These are phyloP conservation scores for Condylostylus longicornis DNA, from an alignment of 1,140 invertebrate species.

Conservation along the genomic window DNA sequence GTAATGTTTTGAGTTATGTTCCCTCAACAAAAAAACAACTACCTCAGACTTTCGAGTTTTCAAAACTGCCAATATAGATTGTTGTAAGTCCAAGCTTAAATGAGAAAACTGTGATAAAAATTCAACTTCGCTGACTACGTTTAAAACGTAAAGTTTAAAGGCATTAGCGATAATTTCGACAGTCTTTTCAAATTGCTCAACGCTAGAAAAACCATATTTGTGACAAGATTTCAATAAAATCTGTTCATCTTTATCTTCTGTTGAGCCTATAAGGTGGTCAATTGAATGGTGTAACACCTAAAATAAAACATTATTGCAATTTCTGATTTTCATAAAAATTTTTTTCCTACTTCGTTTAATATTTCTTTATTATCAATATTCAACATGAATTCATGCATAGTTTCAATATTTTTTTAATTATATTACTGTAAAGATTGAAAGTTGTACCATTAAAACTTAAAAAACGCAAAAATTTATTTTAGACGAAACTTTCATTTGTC, in stretches of 20 bases:
- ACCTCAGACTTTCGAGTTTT: slow-evolving; percentile 1
- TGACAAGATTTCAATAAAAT: slow-evolving; percentile 1
- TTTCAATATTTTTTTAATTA: background rate
- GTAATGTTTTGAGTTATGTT: slow-evolving; percentile 4
- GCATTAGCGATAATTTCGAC: slow-evolving; percentile 4
- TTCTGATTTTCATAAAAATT: background rate
- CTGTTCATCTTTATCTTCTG: background rate
- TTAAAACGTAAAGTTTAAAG: background rate
- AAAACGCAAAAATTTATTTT: no score
- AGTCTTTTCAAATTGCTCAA: slow-evolving; percentile 3
- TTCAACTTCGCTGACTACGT: slow-evolving; percentile 2
- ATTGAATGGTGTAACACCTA: slow-evolving; percentile 5
- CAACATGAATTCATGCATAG: slow-evolving; percentile 5
- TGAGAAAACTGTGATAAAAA: slow-evolving; percentile 4
- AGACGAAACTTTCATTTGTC: no score
- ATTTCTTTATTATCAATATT: slow-evolving; percentile 7
- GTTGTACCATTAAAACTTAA: no score
- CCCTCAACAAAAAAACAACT: slow-evolving; percentile 1
- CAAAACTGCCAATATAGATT: slow-evolving; percentile 5
- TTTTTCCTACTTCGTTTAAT: slow-evolving; percentile 4
- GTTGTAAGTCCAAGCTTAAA: slow-evolving; percentile 3
- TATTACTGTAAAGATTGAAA: no score
- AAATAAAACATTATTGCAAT: background rate
- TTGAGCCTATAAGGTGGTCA: slow-evolving; percentile 3
- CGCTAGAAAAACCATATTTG: slow-evolving; percentile 6